Conservation (phyloP, 1,140 invertebrate species). For the Charaxes varanes region DNA sequence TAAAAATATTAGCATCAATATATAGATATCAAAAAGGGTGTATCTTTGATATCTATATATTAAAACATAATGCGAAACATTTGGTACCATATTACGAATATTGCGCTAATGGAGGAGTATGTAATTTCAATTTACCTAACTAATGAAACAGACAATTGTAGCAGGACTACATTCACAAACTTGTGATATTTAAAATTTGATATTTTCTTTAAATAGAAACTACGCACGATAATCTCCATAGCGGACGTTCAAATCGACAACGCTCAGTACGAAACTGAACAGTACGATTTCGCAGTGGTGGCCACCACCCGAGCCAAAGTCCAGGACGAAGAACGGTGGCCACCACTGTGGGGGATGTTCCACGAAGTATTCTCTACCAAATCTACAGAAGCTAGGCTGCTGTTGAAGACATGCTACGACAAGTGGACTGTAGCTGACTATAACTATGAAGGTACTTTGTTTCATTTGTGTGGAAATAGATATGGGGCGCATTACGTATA, state of each 20-base stretch:
- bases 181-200: too few species aligned
- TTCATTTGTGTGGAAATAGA: too few species aligned
- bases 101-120: too few species aligned
- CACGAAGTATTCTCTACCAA: constrained; percentile 21
- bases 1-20: too few species aligned
- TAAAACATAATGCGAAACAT: too few species aligned
- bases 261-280: constrained; percentile 39
- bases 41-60: not conserved
- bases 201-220: constrained; percentile 36
- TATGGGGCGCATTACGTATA: too few species aligned
- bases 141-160: too few species aligned
- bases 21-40: too few species aligned
- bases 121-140: too few species aligned
- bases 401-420: constrained; percentile 25
- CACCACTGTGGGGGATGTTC: constrained; percentile 43
- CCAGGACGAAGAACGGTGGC: constrained; percentile 24
- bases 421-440: constrained; percentile 27
- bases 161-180: too few species aligned
- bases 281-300: constrained; percentile 54
- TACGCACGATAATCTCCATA: constrained; percentile 29
- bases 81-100: too few species aligned
- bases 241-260: constrained; percentile 52
- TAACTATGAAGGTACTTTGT: constrained; percentile 29
- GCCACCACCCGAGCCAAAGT: constrained; percentile 31
- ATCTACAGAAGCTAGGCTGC: constrained; percentile 18